Evolutionary conservation across 1,140 invertebrate species (phyloP), one percentile per base, ranked within the genome.

Genomic region (Zaprionus davidi): DNA sequence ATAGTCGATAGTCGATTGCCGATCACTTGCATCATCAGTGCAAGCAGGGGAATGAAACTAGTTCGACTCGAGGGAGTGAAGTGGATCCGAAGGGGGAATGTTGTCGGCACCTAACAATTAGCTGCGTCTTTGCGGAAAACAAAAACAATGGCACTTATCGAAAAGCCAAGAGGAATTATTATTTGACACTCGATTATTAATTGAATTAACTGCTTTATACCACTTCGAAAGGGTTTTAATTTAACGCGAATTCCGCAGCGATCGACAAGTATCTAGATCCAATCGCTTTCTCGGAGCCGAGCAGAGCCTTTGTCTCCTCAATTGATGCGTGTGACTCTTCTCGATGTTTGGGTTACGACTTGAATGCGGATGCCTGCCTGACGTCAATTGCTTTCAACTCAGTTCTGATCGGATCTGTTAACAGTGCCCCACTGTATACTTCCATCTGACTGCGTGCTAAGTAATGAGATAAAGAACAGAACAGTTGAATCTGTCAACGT

Each of bases 181-280:
- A 71, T 88, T 88, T 88, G 69, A 90, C 85, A 90, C 85, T 66
- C 38, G 75, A 71, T 77, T 82, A 79, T 79, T 85, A 90, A 90
- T 90, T 90, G 59, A 90, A 85, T 90, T 79, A 90, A 82, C 85
- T 82, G 85, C 85, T 76, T 90, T 82, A 78, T 85, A 78, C 85
- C 81, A 90, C 85, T 85, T 85, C 69, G 60, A 79, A 79, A 88
- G 76, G 76, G 81, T 90, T 81, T 85, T 56, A 63, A 63, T 59
- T 78, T 78, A 57, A 28, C 44, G 36, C 57, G 62, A 58, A 74
- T 66, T 74, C 66, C 70, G 64, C 62, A 76, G 63, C 49, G 44
- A 78, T 57, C 83, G 59, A 68, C 58, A 75, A 78, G 53, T 80
- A 83, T 87, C 77, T 83, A 88, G 84, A 87, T 87, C 71, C 57